Evolutionary conservation across 2,797 vertebrate genomes (phyloP).

Genomic region (Clarias laeviceps): DNA sequence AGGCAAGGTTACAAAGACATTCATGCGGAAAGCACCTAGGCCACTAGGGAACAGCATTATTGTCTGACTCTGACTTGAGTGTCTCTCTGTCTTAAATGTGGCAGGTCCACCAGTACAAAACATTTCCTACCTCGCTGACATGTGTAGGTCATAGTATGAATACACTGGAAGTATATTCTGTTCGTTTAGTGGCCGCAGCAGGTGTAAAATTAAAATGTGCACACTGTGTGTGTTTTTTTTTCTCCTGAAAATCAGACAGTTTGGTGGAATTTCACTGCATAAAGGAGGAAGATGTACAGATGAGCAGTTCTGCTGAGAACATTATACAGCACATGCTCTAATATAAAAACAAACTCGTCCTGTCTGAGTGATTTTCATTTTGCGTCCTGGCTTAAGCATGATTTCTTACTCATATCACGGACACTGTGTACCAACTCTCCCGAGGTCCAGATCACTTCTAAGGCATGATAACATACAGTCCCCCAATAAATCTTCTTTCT

Average conservation of each 20-base stretch:
- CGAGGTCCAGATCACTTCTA: conserved; percentile 7
- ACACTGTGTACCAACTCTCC: conserved; percentile 2
- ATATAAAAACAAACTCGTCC: background rate
- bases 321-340: background rate
- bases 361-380: background rate
- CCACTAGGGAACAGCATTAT: conserved; percentile 68
- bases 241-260: background rate
- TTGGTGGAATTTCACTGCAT: background rate
- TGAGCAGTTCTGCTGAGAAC: background rate
- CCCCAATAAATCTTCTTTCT: background rate
- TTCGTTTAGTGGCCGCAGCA: conserved; percentile 63
- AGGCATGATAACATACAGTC: conserved; percentile 5
- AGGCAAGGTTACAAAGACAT: conserved; percentile 49
- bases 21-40: conserved; percentile 51
- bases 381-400: background rate
- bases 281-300: background rate
- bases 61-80: conserved; percentile 54
- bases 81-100: conserved; percentile 68
- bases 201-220: conserved; percentile 53
- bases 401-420: conserved; percentile 12
- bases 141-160: conserved; percentile 63
- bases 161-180: conserved; percentile 56
- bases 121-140: conserved; percentile 61
- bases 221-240: background rate
- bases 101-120: conserved; percentile 66